A percentile compares a stretch with the other conserved stretches of the same genome.
Evolutionary conservation across 2,888 invertebrate species (phyloP).

Genomic region (Xanthorhoe designata): DNA sequence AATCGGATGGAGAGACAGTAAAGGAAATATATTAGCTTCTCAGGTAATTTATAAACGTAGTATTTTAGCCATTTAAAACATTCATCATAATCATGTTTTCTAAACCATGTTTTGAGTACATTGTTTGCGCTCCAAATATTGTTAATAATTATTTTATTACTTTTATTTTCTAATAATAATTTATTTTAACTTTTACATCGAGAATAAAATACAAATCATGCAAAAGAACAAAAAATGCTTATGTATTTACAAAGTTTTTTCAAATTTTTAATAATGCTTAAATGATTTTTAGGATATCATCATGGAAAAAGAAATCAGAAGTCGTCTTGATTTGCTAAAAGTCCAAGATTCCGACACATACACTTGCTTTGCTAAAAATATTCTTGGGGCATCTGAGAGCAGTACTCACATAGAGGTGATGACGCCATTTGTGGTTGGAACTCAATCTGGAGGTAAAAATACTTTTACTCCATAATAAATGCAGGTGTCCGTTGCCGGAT

Average conservation of each 20-base stretch:
- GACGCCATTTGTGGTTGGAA: constrained; percentile 24
- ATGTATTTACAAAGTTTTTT: too few relatives aligned
- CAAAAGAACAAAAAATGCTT: too few relatives aligned
- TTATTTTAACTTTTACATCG: too few relatives aligned
- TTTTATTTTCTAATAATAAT: too few relatives aligned
- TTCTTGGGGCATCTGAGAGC: constrained; percentile 9
- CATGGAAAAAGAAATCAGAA: constrained; percentile 7
- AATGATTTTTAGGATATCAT: constrained; percentile 13
- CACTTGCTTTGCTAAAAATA: constrained; percentile 24
- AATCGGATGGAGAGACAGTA: constrained; percentile 28
- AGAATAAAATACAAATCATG: too few relatives aligned
- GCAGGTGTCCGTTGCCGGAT: not conserved
- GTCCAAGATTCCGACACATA: constrained; percentile 18
- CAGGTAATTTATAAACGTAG: constrained; percentile 7
- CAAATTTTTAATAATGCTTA: too few relatives aligned
- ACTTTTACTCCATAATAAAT: not conserved
- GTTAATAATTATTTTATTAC: too few relatives aligned
- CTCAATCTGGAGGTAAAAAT: constrained; percentile 28
- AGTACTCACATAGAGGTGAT: constrained; percentile 14
- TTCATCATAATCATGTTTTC: too few relatives aligned
- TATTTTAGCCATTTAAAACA: too few relatives aligned
- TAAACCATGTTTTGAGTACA: too few relatives aligned
- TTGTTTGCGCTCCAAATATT: too few relatives aligned
- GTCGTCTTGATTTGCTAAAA: constrained; percentile 5
- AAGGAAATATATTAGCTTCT: constrained; percentile 11